Base-by-base conservation (phyloP, 2,888 invertebrate genomes). In the Dyspetes luteomarginatus region DNA sequence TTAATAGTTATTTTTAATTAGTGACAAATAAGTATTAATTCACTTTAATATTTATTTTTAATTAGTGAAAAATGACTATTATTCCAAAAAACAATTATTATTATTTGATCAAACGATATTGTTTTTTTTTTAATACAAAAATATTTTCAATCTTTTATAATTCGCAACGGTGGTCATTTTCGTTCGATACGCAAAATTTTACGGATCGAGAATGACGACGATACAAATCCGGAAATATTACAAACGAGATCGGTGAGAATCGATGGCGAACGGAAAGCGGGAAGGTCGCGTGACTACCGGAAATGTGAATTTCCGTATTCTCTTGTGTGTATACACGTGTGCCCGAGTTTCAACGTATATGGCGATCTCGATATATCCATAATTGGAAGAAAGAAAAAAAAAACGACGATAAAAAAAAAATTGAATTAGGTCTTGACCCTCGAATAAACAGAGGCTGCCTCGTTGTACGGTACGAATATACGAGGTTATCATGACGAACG, bases 211-310 rank as follows among this genome's bases (percentile, higher is more conserved):
- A 48, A 15, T 3, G 48, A 15, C 45, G 17, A 2, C 5, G 2
- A 45, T 45, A n/a, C 36, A 43, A 45, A 26, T 17, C 0, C 45
- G 56, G 56, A 56, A 17, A 30, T 19, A 12, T 28, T 22, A 15
- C 3, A 19, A 24, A 26, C 28, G 45, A 1, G 28, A 28, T 60
- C 45, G 36, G 2, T 12, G 17, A 50, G 50, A 15, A 30, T 48
- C 28, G 28, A 69, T 69, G 68, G 45, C 48, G 28, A 74, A 55
- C 64, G 73, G 56, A 69, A 74, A 69, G 17, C 69, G 15, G 69
- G 69, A 74, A 79, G 79, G 55, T 68, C 56, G 68, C 26, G 28
- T 19, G 52, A 67, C 24, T 28, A 48, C 73, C 78, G 79, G 79
- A 79, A 69, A 55, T 17, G 67, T 28, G 22, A 45, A 28, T 69